Evolutionary conservation across 2,797 vertebrate genomes (phyloP), one percentile per base, ranked within the genome.

Genomic region (Astyanax mexicanus): DNA sequence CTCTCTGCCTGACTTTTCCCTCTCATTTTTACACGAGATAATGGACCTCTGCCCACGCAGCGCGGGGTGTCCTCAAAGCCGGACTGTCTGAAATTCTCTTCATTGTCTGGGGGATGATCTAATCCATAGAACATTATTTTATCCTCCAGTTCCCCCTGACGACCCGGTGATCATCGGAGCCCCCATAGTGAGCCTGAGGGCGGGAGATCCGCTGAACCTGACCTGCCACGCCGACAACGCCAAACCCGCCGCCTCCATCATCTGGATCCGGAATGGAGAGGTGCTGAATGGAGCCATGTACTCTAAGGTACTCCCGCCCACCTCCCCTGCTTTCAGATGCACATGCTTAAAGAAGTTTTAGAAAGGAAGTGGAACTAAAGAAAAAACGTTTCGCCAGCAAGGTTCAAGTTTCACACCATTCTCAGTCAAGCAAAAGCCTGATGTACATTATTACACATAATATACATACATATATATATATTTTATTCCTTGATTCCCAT

Each of bases 211-310:
- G 4, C 94, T 99, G 81, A 99, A 99, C 90, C 88, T 99, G 84
- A 99, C 97, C 72, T 99, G 98, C 86, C 97, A 97, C 0, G 96
- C 97, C 0, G 95, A 99, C 91, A 99, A 98, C 0, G 97, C 97
- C 89, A 99, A 99, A 83, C 98, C 98, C 0, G 96, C 97, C 0
- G 98, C 98, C 51, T 97, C 97, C 69, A 98, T 99, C 89, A 93
- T 97, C 89, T 99, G 98, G 98, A 93, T 98, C 84, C 82, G 96
- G 64, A 96, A 94, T 11, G 95, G 96, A 84, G 96, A 98, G 81
- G 96, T 98, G 82, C 94, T 99, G 65, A 98, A 96, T 0, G 95
- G 97, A 72, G 97, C 97, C 80, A 97, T 96, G 84, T 98, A 98
- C 90, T 96, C 96, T 87, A 99, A 98, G 96, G 98, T 99, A 93